Percentiles rank a stretch among this genome's conserved stretches.
Conservation (phyloP, 1,140 invertebrate species). For the Coptotermes formosanus region DNA sequence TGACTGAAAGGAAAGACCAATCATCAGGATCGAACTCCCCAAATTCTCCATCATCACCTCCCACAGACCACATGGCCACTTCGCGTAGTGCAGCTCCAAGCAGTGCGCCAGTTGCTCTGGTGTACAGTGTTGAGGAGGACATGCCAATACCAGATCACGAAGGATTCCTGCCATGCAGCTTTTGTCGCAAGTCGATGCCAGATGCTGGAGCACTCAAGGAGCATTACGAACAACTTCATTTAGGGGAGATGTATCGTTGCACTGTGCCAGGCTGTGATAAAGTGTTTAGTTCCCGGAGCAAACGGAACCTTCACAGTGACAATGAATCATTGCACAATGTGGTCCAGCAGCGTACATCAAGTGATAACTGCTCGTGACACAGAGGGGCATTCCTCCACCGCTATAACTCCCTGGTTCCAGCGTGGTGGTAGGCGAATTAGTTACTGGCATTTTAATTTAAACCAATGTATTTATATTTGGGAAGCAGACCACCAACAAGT, state of each 20-base stretch:
- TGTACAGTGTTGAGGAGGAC: slow-evolving; percentile 56
- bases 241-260: slow-evolving; percentile 73
- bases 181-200: slow-evolving; percentile 61
- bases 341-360: background rate
- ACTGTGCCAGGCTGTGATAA: slow-evolving; percentile 76
- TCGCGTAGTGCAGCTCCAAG: slow-evolving; percentile 45
- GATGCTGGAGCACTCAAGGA: slow-evolving; percentile 61
- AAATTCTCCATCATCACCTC: slow-evolving; percentile 43
- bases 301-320: slow-evolving; percentile 63
- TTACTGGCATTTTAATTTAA: background rate
- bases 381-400: slow-evolving; percentile 9
- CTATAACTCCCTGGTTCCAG: slow-evolving; percentile 28
- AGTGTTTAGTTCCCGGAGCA: slow-evolving; percentile 74
- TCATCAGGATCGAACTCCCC: slow-evolving; percentile 39
- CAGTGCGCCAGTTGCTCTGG: slow-evolving; percentile 40
- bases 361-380: slow-evolving; percentile 31
- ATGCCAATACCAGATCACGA: slow-evolving; percentile 57
- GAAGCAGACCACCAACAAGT: background rate
- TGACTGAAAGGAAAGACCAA: slow-evolving; percentile 36
- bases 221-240: slow-evolving; percentile 66
- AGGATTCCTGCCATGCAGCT: slow-evolving; percentile 62
- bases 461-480: background rate
- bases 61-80: slow-evolving; percentile 46
- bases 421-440: slow-evolving; percentile 26
- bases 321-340: slow-evolving; percentile 3